phyloP scores from a whole-genome alignment of 2,113 vertebrate species.

The Sebastes fasciatus region DNA sequence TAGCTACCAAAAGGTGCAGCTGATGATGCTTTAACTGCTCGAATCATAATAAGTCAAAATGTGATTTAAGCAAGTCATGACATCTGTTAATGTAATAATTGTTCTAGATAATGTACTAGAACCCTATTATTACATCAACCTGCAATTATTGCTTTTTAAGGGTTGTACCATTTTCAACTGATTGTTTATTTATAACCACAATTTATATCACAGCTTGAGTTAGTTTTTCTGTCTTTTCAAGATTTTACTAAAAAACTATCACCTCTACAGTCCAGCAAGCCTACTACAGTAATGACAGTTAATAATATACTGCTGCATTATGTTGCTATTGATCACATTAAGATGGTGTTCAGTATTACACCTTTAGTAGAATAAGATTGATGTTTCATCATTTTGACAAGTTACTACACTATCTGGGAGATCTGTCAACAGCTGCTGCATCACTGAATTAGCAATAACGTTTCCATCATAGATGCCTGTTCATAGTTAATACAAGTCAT shows the following conservation, averaged over 20 bases:
- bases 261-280: background rate
- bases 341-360: background rate
- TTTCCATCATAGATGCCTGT: slow-evolving; percentile 39
- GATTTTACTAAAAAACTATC: background rate
- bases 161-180: background rate
- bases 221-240: background rate
- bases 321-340: slow-evolving; percentile 6
- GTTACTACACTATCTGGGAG: background rate
- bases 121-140: background rate
- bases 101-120: slow-evolving; percentile 6
- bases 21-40: slow-evolving; percentile 38
- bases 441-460: slow-evolving; percentile 61
- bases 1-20: slow-evolving; percentile 58
- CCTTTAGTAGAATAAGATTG: background rate
- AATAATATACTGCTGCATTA: background rate
- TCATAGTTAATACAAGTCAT: slow-evolving; percentile 18
- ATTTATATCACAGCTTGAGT: background rate
- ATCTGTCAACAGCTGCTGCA: slow-evolving; percentile 37
- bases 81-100: slow-evolving; percentile 15
- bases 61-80: slow-evolving; percentile 16
- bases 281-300: background rate
- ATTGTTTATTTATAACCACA: background rate
- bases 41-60: slow-evolving; percentile 29
- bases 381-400: slow-evolving; percentile 11
- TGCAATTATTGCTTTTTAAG: slow-evolving; percentile 6